Conservation (phyloP, 2,888 invertebrate species). For the Toxonevra muliebris region DNA sequence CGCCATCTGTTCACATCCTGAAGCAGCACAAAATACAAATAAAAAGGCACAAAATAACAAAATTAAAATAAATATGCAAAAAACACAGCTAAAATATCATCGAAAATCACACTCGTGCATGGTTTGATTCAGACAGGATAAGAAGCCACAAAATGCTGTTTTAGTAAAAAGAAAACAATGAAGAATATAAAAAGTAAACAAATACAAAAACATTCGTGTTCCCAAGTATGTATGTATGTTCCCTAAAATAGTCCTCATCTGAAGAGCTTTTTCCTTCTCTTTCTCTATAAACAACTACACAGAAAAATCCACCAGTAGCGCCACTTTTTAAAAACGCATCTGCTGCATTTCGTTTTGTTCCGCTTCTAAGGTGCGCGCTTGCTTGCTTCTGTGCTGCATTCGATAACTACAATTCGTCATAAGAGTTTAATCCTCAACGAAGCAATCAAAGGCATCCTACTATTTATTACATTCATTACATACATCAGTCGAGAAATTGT, state of each 20-base stretch:
- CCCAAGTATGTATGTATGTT: background rate
- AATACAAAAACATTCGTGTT: background rate
- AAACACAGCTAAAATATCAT: background rate
- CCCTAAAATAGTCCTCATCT: background rate
- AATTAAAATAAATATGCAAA: background rate
- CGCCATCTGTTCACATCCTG: constrained; percentile 19
- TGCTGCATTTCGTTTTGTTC: background rate
- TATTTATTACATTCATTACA: no score
- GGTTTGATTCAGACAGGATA: no score
- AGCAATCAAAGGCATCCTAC: constrained; percentile 1
- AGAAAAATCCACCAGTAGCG: background rate
- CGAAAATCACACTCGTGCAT: background rate
- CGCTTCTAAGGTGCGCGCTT: background rate
- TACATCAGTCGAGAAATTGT: no score
- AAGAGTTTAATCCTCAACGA: background rate
- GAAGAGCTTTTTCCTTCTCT: background rate
- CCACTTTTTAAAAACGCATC: background rate
- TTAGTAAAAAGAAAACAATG: no score
- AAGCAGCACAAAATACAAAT: background rate
- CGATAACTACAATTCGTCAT: background rate
- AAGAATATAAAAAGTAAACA: no score
- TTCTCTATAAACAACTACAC: background rate
- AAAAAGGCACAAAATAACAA: background rate
- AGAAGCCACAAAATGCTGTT: no score
- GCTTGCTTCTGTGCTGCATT: background rate